Percentiles rank a stretch among this genome's conserved stretches.
These are phyloP conservation scores for Athalia circularis DNA, from an alignment of 2,888 invertebrate species.

Conservation along the genomic window DNA sequence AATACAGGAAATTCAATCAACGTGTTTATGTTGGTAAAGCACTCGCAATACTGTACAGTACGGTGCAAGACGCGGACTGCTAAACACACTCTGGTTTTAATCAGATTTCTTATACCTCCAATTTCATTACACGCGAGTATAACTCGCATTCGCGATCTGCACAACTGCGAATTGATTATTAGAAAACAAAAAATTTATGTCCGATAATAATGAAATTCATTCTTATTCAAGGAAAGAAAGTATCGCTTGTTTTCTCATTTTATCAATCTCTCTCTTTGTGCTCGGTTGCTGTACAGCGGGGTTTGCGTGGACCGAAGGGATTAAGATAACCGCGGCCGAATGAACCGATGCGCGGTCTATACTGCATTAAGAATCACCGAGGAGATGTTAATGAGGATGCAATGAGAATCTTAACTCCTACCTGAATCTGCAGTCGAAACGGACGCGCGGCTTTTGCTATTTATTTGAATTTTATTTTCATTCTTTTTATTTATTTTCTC, in stretches of 20 bases:
- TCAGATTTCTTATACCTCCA: background rate
- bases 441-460: conserved; percentile 51
- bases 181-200: no score
- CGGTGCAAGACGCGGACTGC: background rate
- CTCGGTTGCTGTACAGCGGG: background rate
- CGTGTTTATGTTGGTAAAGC: background rate
- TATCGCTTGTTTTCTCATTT: no score
- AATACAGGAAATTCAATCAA: conserved; percentile 30
- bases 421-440: conserved; percentile 61
- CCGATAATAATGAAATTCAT: no score
- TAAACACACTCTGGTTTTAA: background rate
- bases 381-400: conserved; percentile 63
- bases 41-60: background rate
- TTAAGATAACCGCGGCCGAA: background rate
- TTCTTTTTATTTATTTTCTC: background rate
- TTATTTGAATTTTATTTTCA: conserved; percentile 37
- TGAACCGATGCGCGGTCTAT: conserved; percentile 45
- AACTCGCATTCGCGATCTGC: no score
- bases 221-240: no score
- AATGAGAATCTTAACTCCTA: conserved; percentile 61
- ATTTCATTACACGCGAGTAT: no score
- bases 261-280: no score
- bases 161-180: no score
- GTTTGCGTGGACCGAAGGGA: background rate
- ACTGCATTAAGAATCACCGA: conserved; percentile 54